Percentiles rank a stretch among this genome's conserved stretches.
These are phyloP conservation scores for Amphimallon solstitiale DNA, from an alignment of 2,888 invertebrate species.

Conservation along the genomic window DNA sequence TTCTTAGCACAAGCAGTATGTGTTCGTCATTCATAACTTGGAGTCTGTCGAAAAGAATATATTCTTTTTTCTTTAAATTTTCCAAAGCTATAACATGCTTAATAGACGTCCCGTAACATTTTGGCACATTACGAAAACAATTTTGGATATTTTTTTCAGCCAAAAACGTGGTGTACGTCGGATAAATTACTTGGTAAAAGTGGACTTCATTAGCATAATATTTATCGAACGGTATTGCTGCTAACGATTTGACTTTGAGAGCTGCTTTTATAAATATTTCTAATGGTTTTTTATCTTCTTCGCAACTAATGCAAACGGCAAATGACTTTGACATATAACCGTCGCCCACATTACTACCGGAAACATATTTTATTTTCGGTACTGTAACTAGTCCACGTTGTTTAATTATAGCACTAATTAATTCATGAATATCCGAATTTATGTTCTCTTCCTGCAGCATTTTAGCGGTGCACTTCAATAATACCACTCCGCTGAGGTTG, in stretches of 20 bases:
- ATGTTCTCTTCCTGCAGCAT: background rate
- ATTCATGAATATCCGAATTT: background rate
- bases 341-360: background rate
- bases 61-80: conserved; percentile 48
- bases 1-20: conserved; percentile 47
- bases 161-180: conserved; percentile 45
- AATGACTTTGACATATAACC: background rate
- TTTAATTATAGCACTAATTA: background rate
- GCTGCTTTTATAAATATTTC: background rate
- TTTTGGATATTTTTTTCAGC: conserved; percentile 40
- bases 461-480: background rate
- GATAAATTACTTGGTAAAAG: conserved; percentile 48
- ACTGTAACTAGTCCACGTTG: background rate
- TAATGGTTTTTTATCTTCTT: background rate
- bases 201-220: conserved; percentile 45
- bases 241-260: background rate
- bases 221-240: background rate
- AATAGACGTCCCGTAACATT: conserved; percentile 42
- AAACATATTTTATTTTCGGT: background rate
- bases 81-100: conserved; percentile 46
- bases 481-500: no score
- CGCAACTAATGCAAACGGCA: background rate
- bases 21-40: conserved; percentile 50
- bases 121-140: conserved; percentile 41
- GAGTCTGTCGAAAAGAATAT: conserved; percentile 45